Base-by-base conservation (phyloP, 2,797 vertebrate genomes). In the Lagorchestes hirsutus region DNA sequence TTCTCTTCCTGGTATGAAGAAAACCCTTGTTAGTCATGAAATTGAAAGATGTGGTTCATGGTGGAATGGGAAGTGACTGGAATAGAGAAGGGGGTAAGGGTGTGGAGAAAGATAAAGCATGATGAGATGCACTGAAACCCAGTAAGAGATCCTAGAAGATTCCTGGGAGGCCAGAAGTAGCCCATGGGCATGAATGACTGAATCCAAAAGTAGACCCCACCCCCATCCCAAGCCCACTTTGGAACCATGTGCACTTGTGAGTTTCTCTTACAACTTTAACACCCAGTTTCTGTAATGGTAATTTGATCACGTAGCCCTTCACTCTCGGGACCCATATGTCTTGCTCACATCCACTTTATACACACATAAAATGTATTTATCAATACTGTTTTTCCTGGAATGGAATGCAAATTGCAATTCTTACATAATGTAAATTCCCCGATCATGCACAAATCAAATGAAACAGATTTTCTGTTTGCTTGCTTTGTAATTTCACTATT, bases 391-490 rank as follows among this genome's bases (percentile, higher is more conserved):
- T 96, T 59, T 55, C 92, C 87, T 93, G 54, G 67, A 97, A 94
- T 92, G 46, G 96, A 97, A 98, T 95, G 96, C 90, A 98, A 98
- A 97, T 90, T 94, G 87, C 55, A 91, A 59, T 97, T 98, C 96
- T 87, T 95, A 95, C 67, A 93, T 94, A 97, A 97, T 92, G 93
- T 90, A 95, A 96, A 98, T 94, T 94, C 59, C 93, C 56, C 55
- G 13, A 90, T 74, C 90, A 93, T 54, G 40, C 94, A 97, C 82
- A 96, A 96, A 95, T 95, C 82, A 91, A 74, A n/a, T 13, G 91
- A 82, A 96, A 93, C 96, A 58, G 59, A 91, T 58, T 93, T 92
- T 92, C 34, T 0, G 55, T 12, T 2, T 34, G 28, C n/a, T 14
- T 31, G 82, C 50, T 74, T 46, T 5, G 90, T 55, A 2, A 5